Percentiles rank a stretch among this genome's conserved stretches.
These are phyloP conservation scores for Dugesia japonica DNA, from an alignment of 2,888 invertebrate species.

Conservation along the genomic window DNA sequence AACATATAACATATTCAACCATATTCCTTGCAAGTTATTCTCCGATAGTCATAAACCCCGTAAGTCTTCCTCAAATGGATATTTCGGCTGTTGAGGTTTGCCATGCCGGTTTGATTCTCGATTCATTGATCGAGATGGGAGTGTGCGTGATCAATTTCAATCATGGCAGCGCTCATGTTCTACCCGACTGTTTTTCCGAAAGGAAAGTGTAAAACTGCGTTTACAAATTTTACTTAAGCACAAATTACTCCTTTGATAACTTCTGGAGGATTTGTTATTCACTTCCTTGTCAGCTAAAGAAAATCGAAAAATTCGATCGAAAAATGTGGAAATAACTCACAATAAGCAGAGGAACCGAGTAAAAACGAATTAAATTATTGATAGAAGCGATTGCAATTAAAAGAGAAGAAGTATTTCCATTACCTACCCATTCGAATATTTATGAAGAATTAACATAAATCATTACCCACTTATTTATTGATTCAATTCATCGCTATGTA, in stretches of 20 bases:
- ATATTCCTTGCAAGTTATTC: too few relatives aligned
- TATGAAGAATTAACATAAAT: too few relatives aligned
- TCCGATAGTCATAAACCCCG: too few relatives aligned
- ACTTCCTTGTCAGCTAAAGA: background rate
- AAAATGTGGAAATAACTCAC: background rate
- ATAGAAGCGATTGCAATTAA: background rate
- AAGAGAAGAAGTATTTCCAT: background rate
- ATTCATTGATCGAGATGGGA: constrained; percentile 60
- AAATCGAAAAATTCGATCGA: background rate
- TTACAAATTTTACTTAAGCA: background rate
- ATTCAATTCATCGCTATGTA: too few relatives aligned
- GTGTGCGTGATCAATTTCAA: constrained; percentile 20
- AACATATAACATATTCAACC: too few relatives aligned
- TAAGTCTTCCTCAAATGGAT: constrained; percentile 64
- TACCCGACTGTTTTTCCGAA: constrained; percentile 7
- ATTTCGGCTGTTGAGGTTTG: constrained; percentile 63
- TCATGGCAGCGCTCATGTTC: constrained; percentile 17
- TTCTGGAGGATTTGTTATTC: background rate
- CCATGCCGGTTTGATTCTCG: constrained; percentile 68
- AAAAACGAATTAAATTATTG: background rate
- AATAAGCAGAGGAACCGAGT: background rate
- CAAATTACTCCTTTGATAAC: background rate
- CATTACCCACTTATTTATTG: too few relatives aligned
- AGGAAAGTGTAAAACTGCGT: background rate
- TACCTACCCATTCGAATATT: too few relatives aligned